Conservation (phyloP, 2,888 invertebrate genomes). For the Argyra leucocephala region DNA sequence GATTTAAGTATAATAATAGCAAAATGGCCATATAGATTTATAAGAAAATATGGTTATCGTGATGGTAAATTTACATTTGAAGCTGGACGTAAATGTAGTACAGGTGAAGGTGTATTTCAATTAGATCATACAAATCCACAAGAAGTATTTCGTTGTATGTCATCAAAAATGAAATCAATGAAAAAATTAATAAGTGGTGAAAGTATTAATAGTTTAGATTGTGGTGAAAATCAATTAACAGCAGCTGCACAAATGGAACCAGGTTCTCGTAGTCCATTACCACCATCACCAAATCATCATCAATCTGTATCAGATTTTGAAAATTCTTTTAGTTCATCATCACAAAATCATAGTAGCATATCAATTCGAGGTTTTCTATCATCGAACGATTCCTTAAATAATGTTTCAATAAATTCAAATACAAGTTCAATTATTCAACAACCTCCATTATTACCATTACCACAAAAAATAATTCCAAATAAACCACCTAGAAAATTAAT, state of each 20-base stretch:
- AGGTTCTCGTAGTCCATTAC: constrained; percentile 70
- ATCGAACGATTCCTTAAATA: constrained; percentile 39
- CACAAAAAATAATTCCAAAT: constrained; percentile 36
- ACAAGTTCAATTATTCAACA: constrained; percentile 13
- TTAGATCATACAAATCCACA: constrained; percentile 72
- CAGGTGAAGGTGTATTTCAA: constrained; percentile 74
- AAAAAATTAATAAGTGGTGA: constrained; percentile 70
- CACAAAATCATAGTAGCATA: constrained; percentile 34
- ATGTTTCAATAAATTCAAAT: constrained; percentile 30
- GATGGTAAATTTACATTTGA: constrained; percentile 80
- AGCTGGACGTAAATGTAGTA: constrained; percentile 76
- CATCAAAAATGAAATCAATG: constrained; percentile 79
- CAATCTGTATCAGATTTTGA: constrained; percentile 34
- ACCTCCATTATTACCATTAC: not conserved
- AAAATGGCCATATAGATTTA: constrained; percentile 77
- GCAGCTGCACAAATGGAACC: constrained; percentile 70
- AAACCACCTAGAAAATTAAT: constrained; percentile 40
- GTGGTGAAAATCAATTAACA: constrained; percentile 65
- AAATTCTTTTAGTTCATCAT: constrained; percentile 29
- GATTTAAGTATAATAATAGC: constrained; percentile 53
- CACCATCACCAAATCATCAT: constrained; percentile 49
- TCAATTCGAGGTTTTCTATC: constrained; percentile 38
- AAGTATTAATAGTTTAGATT: constrained; percentile 54
- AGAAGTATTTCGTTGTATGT: constrained; percentile 71
- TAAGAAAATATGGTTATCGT: constrained; percentile 74